Base-by-base conservation (phyloP, 2,888 invertebrate genomes). In the Syritta pipiens region DNA sequence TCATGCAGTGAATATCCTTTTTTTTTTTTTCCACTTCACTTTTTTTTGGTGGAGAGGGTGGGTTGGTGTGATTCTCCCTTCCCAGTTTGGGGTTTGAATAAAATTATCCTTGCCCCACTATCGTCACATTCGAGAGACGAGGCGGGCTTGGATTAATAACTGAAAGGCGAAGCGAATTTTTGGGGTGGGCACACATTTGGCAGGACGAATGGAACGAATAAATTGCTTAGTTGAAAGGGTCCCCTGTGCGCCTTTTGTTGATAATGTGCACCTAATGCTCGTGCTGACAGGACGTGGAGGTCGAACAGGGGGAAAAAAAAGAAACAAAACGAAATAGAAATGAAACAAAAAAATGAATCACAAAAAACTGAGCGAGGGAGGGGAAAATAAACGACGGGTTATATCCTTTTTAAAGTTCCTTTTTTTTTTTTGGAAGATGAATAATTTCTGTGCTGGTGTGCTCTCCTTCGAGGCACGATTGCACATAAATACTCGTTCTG, bases 1-100 rank as follows among this genome's bases (percentile, higher is more conserved):
- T 77, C 77, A 77, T 77, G 72, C 60, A 77, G 77, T 60, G 72
- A 55, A 77, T 77, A 72, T 77, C 77, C 71, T 35, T 65, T 65
- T 42, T 68, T 69, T 75, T 48, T 63, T 10, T 40, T 46, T 69
- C 26, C 35, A 20, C 49, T 35, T 55, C 35, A 20, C 30, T 46
- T 46, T 63, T 59, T 49, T 14, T 17, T 4, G 1, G 2, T 14
- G 1, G 9, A 35, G 7, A 7, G 0, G 37, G 37, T 14, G 17
- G 17, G 37, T 17, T 14, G 37, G 17, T 37, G 30, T 49, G 75
- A 75, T 76, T 76, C 62, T 62, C 55, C 48, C 62, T 74, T 74
- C n/a, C n/a, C 57, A 51, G 51, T 46, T 74, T 32, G 62, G 72
- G 60, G 46, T 77, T 77, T 77, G 77, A 77, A 77, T 77, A 72